Base-by-base conservation (phyloP, 2,888 invertebrate genomes). In the Tridacna gigas region DNA sequence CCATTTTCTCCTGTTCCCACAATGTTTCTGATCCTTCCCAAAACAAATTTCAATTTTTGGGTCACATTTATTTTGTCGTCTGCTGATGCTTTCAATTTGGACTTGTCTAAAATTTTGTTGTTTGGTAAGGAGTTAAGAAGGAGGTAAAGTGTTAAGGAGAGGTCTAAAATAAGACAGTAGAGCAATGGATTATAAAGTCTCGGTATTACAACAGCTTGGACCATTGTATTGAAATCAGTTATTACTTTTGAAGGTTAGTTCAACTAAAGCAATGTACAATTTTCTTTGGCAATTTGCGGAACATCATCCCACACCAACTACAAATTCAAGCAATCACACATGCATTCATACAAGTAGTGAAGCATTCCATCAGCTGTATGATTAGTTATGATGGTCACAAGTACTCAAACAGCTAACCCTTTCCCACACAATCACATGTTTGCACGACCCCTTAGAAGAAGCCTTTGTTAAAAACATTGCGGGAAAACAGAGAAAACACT, bases 271-370 rank as follows among this genome's bases (percentile, higher is more conserved):
- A 20, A 63, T 63, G 63, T 79, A 79, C 79, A 74, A 28, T 20
- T 51, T 25, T 79, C 65, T 79, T 79, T 79, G 79, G 79, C 79
- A 79, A 63, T 74, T 48, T 25, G 79, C 79, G 74, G 79, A 79
- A 79, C 65, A 28, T 37, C 11, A 45, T 73, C 56, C 63, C 63
- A 63, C n/a, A 63, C 63, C 63, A 63, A n/a, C 63, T 25, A n/a
- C 13, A n/a, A 20, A n/a, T 22, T 22, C 22, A 20, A n/a, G 15
- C 13, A 63, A 63, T 13, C 25, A 20, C 20, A 63, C 63, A 63
- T 22, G 22, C 56, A 56, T 56, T 56, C 56, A 56, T 37, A 37
- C 2, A 37, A 37, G 37, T 37, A 37, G 37, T 37, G 37, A 37
- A 37, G 37, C 37, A 37, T 37, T 37, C 7, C 37, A 37, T 37